Conservation (phyloP, 2,888 invertebrate genomes). For the Tachina fera region DNA sequence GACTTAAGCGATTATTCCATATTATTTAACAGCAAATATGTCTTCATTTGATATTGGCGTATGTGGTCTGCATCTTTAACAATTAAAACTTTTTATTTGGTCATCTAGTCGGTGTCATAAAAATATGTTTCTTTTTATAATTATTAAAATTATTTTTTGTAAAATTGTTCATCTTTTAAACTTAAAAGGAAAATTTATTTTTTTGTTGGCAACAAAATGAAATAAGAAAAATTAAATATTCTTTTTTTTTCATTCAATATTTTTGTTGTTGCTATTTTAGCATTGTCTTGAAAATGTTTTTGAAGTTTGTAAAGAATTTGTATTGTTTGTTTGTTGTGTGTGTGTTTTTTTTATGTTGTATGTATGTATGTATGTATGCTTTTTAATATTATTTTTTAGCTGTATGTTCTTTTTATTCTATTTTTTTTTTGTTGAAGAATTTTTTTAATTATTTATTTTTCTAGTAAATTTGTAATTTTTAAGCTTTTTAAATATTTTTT, state of each 20-base stretch:
- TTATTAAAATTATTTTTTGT: neutral
- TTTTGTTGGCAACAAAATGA: constrained; percentile 48
- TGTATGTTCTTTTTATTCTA: constrained; percentile 57
- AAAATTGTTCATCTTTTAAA: constrained; percentile 50
- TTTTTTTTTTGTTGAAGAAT: constrained; percentile 53
- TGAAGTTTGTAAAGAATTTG: constrained; percentile 62
- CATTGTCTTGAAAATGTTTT: constrained; percentile 69
- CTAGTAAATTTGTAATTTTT: constrained; percentile 69
- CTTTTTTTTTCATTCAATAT: constrained; percentile 27
- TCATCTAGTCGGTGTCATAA: constrained; percentile 68
- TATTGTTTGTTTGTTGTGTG: constrained; percentile 30
- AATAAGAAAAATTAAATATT: constrained; percentile 40
- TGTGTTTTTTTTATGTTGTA: constrained; percentile 2
- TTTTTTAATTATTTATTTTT: constrained; percentile 69
- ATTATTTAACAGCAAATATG: no score
- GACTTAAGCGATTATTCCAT: no score
- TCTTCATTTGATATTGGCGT: no score
- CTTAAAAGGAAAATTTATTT: constrained; percentile 60
- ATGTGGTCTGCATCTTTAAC: constrained; percentile 1
- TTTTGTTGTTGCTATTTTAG: constrained; percentile 62
- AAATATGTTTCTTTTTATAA: constrained; percentile 40
- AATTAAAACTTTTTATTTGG: constrained; percentile 51
- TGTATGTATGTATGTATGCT: constrained; percentile 40
- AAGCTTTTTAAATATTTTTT: constrained; percentile 71
- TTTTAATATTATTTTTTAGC: constrained; percentile 34